Conservation (phyloP, 2,797 vertebrate genomes). For the Okamejei kenojei region DNA sequence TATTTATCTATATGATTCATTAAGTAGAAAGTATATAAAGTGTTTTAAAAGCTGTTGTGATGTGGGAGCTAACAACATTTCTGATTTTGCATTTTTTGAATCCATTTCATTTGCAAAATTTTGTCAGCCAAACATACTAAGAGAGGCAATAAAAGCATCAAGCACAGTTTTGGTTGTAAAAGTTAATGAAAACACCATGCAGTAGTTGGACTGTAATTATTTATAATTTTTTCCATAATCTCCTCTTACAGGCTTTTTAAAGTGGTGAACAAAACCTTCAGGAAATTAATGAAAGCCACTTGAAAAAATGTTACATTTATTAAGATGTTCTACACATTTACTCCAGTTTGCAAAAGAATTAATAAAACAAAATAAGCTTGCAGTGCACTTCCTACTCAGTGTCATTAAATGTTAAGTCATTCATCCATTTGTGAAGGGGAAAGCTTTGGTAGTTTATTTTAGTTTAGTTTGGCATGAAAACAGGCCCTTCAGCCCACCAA, state of each 20-base stretch:
- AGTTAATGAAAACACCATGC: background rate
- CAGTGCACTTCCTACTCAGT: background rate
- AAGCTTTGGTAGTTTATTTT: background rate
- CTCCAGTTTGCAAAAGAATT: background rate
- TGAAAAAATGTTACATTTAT: background rate
- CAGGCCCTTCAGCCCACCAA: no score
- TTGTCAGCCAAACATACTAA: background rate
- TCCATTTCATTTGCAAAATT: background rate
- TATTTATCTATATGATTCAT: background rate
- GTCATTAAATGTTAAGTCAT: background rate
- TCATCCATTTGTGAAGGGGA: background rate
- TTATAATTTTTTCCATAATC: background rate
- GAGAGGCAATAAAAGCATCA: background rate
- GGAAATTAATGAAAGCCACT: background rate
- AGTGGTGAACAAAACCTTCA: background rate
- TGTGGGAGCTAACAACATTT: background rate
- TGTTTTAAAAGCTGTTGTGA: no score
- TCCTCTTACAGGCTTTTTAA: background rate
- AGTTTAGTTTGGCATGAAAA: no score
- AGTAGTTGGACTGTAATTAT: background rate
- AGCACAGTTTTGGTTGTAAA: background rate
- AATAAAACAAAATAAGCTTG: background rate
- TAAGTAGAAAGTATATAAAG: background rate
- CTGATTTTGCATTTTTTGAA: background rate
- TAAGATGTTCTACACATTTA: background rate